Base-by-base conservation (phyloP, 2,797 vertebrate genomes). In the Poecilia gillii region DNA sequence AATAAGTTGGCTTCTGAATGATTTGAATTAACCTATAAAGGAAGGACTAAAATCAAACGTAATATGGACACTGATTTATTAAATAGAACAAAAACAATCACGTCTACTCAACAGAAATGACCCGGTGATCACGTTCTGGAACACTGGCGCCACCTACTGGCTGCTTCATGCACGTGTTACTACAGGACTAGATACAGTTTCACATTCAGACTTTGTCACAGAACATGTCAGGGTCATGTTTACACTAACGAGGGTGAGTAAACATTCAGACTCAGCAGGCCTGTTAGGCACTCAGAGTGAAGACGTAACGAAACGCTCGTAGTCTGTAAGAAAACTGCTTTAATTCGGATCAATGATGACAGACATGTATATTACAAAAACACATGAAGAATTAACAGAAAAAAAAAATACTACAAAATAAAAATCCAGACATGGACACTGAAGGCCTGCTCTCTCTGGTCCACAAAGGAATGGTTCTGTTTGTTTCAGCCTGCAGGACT, bases 1-100 rank as follows among this genome's bases (percentile, higher is more conserved):
- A 41, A 68, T 12, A 43, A 45, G 41, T 71, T n/a, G 12, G 12
- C 25, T 14, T 43, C 2, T 39, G 62, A 66, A 11, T 39, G 2
- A 43, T 43, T 70, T n/a, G 16, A 71, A 16, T 71, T 0, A 3
- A n/a, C 1, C 39, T 13, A 43, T 45, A 28, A 71, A 70, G 23
- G 39, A 70, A 43, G 11, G 23, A 70, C 39, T 28, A 18, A 55
- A 46, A 31, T 90, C 71, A 92, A 91, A 77, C 31, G 2, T 20
- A n/a, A 41, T 73, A 16, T 28, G 28, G 49, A 75, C 9, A 77
- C 62, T 20, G 51, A 84, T 95, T 95, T 93, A 93, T 94, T 95
- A 92, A 93, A 93, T 85, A 28, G 59, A 79, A 86, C 8, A 81
- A 85, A 62, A 33, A 90, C 87, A 78, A 87, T 87, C 84, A 81